Evolutionary conservation across 2,888 invertebrate genomes (phyloP).

Genomic region (Yponomeuta malinellus): DNA sequence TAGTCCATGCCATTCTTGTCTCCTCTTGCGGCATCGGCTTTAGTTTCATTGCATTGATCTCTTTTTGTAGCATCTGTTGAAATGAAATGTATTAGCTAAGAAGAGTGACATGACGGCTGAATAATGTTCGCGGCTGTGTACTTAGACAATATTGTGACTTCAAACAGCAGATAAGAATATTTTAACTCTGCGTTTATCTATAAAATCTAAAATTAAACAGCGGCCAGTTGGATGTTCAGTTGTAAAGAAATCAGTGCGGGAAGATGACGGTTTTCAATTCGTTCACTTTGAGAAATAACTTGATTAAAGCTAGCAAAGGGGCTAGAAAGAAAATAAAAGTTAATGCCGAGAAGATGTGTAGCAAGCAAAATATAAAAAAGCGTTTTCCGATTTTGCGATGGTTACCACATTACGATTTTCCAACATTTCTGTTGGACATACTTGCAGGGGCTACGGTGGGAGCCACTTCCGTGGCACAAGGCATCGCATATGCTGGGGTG

Average conservation of each 20-base stretch:
- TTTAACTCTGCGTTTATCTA: not conserved
- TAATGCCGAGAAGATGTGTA: not conserved
- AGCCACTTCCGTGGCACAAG: constrained; percentile 12
- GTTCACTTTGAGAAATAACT: not conserved
- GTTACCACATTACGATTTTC: constrained; percentile 5
- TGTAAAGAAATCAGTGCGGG: not conserved
- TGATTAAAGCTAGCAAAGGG: not conserved
- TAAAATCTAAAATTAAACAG: constrained; percentile 2
- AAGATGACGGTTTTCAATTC: constrained; percentile 1
- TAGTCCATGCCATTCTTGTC: not conserved
- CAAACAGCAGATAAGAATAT: not conserved
- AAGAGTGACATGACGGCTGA: no score
- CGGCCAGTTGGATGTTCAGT: not conserved
- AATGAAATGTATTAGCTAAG: not conserved
- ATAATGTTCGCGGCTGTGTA: not conserved
- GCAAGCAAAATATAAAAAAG: constrained; percentile 9
- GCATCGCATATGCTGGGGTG: constrained; percentile 12
- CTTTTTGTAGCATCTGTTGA: constrained; percentile 47
- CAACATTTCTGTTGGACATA: not conserved
- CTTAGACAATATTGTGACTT: constrained; percentile 3
- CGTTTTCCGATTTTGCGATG: constrained; percentile 5
- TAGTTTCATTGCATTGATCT: constrained; percentile 31
- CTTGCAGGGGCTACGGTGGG: constrained; percentile 14
- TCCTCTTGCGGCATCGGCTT: constrained; percentile 38
- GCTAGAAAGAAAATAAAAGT: not conserved